Conservation (phyloP, 2,888 invertebrate species). For the Leistus spinibarbis region DNA sequence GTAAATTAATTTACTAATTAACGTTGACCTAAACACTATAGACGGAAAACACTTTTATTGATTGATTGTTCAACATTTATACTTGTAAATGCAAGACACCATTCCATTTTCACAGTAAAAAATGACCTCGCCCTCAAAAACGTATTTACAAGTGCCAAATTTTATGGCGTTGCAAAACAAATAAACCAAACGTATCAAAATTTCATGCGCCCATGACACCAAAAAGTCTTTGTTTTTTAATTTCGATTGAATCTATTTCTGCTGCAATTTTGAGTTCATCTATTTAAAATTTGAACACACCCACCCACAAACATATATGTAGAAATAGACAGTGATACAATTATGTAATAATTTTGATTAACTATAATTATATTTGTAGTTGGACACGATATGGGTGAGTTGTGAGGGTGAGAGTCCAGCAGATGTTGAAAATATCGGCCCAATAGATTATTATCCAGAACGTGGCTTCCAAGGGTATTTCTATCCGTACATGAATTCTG, state of each 20-base stretch:
- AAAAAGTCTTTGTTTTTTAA: not conserved
- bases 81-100: not conserved
- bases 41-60: no score
- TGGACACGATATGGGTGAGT: slow-evolving; percentile 88
- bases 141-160: not conserved
- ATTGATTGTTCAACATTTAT: not conserved
- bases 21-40: no score
- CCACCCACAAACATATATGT: not conserved
- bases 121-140: not conserved
- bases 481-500: slow-evolving; percentile 86
- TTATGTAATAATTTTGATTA: not conserved
- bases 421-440: slow-evolving; percentile 90
- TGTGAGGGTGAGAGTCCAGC: slow-evolving; percentile 94
- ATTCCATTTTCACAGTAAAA: not conserved
- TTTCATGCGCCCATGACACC: not conserved
- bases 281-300: not conserved
- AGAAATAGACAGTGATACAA: not conserved
- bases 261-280: not conserved
- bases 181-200: not conserved
- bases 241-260: not conserved
- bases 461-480: slow-evolving; percentile 88
- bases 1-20: no score
- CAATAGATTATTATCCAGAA: slow-evolving; percentile 78
- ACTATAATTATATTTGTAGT: slow-evolving; percentile 56
- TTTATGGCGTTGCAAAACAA: not conserved